phyloP scores from a whole-genome alignment of 2,888 invertebrate species.

The Heliconius ismenius region DNA sequence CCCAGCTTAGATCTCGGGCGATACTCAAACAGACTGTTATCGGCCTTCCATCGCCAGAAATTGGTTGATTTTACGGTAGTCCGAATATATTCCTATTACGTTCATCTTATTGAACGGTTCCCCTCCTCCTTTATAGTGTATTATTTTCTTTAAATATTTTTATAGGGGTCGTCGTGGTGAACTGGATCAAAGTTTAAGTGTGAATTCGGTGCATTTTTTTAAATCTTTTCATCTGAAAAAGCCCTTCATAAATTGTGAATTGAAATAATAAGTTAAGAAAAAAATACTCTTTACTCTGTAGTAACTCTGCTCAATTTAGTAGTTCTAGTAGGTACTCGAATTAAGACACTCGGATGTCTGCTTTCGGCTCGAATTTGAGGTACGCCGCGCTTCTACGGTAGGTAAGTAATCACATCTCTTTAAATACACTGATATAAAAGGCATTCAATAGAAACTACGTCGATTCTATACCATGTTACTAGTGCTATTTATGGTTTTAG shows the following conservation, averaged over 20 bases:
- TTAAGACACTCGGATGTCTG: no score
- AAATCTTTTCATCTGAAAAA: not conserved
- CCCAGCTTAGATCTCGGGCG: conserved; percentile 13
- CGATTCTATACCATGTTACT: no score
- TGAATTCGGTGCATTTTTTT: no score
- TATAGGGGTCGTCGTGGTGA: not conserved
- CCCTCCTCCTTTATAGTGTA: not conserved
- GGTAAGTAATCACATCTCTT: no score
- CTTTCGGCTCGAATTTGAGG: no score
- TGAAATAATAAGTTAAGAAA: not conserved
- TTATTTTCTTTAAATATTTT: not conserved
- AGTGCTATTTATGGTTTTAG: no score
- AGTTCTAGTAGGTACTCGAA: no score
- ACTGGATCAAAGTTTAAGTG: not conserved
- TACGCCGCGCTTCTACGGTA: no score
- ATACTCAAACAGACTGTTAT: conserved; percentile 14
- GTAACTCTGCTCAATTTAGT: no score
- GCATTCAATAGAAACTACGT: no score
- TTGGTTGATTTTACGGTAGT: conserved; percentile 19
- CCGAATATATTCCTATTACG: conserved; percentile 16
- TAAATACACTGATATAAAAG: no score
- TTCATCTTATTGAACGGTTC: not conserved
- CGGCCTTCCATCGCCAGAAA: conserved; percentile 15
- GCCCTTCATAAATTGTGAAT: not conserved
- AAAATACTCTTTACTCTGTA: no score